Base-by-base conservation (phyloP, 2,113 vertebrate species). In the Mixornis gularis region DNA sequence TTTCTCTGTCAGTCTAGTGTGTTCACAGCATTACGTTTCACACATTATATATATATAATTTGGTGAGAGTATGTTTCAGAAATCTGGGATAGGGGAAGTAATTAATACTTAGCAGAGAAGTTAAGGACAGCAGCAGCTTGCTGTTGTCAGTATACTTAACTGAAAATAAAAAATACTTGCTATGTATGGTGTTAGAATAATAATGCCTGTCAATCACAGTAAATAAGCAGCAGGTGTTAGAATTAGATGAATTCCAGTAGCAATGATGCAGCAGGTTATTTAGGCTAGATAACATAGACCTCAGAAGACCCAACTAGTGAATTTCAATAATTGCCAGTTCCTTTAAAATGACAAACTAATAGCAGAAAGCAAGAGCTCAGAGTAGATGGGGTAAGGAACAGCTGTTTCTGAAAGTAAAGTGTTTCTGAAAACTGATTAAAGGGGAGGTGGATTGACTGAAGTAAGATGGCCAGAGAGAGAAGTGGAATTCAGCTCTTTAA, bases 31-130 rank as follows among this genome's bases (percentile, higher is more conserved):
- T 41, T 29, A 15, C n/a, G n/a, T 60, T 72, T 64, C 46, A 5
- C 10, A 7, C 29, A 6, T 38, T 27, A 2, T 10, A 3, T 19
- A 4, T 5, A 19, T n/a, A 5, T 44, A 17, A 36, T 21, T n/a
- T 19, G 12, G 0, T 38, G 18, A n/a, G 13, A 52, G 8, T 17
- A 15, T 25, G 4, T 12, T 32, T 81, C 29, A 58, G 62, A 76
- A 82, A 29, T 76, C 7, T 48, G 19, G 51, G 12, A 13, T 11
- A 17, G 30, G 32, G 16, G 32, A 87, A 43, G 41, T 19, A 40
- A 15, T 55, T 85, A 38, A 43, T 49, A 13, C 8, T 62, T 65
- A 51, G 41, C 13, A 46, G 32, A 69, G 43, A 14, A 46, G 3
- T 38, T 66, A 53, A 76, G 55, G 34, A 40, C 13, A 66, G 20